These are phyloP conservation scores for Boulengeromyrus knoepffleri DNA, from an alignment of 2,113 vertebrate species.

Conservation along the genomic window DNA sequence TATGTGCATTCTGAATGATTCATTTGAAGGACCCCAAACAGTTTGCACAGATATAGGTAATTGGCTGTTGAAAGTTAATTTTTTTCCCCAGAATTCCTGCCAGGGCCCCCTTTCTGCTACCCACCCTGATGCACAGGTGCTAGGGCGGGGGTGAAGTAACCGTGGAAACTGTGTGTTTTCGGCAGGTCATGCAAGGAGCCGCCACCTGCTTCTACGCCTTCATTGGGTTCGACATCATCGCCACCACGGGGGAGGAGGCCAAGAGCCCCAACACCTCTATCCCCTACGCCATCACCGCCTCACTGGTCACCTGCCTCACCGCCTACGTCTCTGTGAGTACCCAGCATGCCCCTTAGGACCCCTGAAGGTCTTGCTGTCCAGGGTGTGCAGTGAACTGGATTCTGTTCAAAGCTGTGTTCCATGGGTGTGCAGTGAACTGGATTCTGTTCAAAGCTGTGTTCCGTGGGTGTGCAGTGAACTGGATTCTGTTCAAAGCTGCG, in stretches of 20 bases:
- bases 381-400: background rate
- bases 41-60: background rate
- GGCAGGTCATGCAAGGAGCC: conserved; percentile 87
- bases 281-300: conserved; percentile 91
- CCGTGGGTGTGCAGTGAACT: background rate
- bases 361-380: background rate
- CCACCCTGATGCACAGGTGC: background rate
- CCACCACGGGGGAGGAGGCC: conserved; percentile 91
- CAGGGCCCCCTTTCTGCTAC: background rate
- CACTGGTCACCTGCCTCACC: conserved; percentile 82
- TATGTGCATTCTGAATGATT: background rate
- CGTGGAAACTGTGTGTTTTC: background rate
- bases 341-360: background rate
- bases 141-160: background rate
- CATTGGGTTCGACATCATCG: conserved; percentile 97
- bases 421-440: background rate
- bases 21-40: background rate
- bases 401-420: background rate
- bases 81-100: background rate
- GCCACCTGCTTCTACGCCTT: conserved; percentile 96
- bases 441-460: background rate
- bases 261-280: conserved; percentile 92
- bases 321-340: conserved; percentile 88
- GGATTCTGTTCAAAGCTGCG: background rate
- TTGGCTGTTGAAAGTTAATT: background rate